A percentile compares a stretch with the other conserved stretches of the same genome.
phyloP scores from a whole-genome alignment of 2,888 invertebrate species.

The Chalcosyrphus nemorum region DNA sequence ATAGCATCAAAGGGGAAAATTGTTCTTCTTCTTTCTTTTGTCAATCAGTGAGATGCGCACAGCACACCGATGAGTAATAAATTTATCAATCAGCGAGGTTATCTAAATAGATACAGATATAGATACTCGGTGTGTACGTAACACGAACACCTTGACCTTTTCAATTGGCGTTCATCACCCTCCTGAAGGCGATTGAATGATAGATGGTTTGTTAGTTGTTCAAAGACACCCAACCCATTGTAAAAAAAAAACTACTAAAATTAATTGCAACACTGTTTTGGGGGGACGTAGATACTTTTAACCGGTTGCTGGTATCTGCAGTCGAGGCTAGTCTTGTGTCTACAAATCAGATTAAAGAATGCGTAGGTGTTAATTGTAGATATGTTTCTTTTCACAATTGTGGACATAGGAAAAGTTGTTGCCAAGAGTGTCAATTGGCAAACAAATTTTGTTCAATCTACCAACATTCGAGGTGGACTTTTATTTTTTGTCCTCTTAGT shows the following conservation, averaged over 20 bases:
- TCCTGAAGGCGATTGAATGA: constrained; percentile 58
- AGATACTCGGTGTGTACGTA: constrained; percentile 29
- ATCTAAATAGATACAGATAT: constrained; percentile 4
- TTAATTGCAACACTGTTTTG: constrained; percentile 54
- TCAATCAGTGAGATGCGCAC: constrained; percentile 58
- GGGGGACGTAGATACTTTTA: constrained; percentile 43
- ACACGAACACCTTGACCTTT: constrained; percentile 68
- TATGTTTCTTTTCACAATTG: constrained; percentile 27
- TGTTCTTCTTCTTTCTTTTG: constrained; percentile 51
- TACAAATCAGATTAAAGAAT: constrained; percentile 61
- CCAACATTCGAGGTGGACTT: constrained; percentile 14
- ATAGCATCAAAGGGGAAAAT: constrained; percentile 49
- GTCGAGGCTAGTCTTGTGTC: constrained; percentile 30
- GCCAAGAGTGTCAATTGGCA: constrained; percentile 60
- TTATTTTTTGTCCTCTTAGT: too few relatives aligned
- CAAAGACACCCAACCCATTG: constrained; percentile 27
- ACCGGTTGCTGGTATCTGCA: constrained; percentile 55
- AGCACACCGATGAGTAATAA: constrained; percentile 54
- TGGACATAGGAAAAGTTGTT: constrained; percentile 18
- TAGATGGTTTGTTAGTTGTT: constrained; percentile 30
- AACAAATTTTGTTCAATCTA: constrained; percentile 51
- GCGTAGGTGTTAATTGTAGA: constrained; percentile 69
- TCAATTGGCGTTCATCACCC: constrained; percentile 66
- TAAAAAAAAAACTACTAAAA: constrained; percentile 4
- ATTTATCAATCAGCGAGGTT: constrained; percentile 45